These are phyloP conservation scores for Allolobophora icterica DNA, from an alignment of 2,888 invertebrate genomes.

Conservation along the genomic window DNA sequence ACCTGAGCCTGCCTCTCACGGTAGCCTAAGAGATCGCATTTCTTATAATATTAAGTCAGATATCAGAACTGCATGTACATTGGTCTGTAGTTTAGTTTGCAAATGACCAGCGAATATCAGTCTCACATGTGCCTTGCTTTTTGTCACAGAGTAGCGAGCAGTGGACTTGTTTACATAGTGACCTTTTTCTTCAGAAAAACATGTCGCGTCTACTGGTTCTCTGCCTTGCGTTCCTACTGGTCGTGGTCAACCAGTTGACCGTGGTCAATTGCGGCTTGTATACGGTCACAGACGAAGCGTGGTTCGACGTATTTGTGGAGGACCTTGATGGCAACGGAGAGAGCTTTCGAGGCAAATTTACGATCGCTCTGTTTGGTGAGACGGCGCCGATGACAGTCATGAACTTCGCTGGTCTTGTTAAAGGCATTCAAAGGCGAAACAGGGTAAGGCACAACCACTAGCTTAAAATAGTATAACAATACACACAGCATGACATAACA, in stretches of 20 bases:
- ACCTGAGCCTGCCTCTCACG: no score
- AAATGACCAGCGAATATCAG: neutral
- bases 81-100: no score
- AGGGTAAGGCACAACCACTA: conserved; percentile 55
- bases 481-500: no score
- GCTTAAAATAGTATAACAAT: no score
- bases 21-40: no score
- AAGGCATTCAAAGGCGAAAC: conserved; percentile 58
- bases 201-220: neutral
- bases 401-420: conserved; percentile 61
- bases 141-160: neutral
- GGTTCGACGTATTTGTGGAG: conserved; percentile 60
- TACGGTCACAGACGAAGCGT: conserved; percentile 60
- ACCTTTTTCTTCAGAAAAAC: neutral
- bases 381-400: conserved; percentile 62
- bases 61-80: no score
- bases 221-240: neutral
- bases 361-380: conserved; percentile 63
- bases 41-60: no score
- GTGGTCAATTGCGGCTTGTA: conserved; percentile 48
- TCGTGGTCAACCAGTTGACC: neutral
- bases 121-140: neutral
- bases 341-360: conserved; percentile 56
- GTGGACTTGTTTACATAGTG: neutral
- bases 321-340: conserved; percentile 58